phyloP scores from a whole-genome alignment of 2,888 invertebrate genomes.

The Scaptomyza tumidula region DNA sequence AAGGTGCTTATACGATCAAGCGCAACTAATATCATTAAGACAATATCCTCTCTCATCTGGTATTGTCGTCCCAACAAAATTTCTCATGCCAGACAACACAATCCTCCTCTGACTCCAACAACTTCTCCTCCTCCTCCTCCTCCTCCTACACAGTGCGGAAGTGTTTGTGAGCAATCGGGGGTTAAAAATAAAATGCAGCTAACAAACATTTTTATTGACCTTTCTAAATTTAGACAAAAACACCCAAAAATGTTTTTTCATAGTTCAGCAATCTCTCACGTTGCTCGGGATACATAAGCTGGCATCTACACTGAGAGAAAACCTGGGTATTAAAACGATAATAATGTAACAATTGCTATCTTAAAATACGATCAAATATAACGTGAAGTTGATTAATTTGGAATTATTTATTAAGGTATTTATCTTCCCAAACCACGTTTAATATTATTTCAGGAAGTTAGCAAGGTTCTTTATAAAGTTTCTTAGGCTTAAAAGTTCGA shows the following conservation, averaged over 20 bases:
- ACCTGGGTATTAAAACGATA: no score
- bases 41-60: conserved; percentile 57
- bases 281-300: conserved; percentile 11
- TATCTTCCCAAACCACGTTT: no score
- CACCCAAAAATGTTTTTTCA: conserved; percentile 49
- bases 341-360: no score
- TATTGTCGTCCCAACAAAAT: conserved; percentile 11
- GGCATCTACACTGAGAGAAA: conserved; percentile 7
- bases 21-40: conserved; percentile 73
- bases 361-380: no score
- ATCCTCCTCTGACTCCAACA: background rate
- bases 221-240: conserved; percentile 69
- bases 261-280: conserved; percentile 60
- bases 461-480: no score
- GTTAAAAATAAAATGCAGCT: conserved; percentile 65
- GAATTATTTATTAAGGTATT: no score
- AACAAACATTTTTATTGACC: conserved; percentile 70
- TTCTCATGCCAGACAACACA: conserved; percentile 15
- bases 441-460: no score
- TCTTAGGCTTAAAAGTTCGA: no score
- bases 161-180: conserved; percentile 55
- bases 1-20: conserved; percentile 41
- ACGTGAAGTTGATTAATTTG: no score
- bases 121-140: conserved; percentile 10
- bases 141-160: conserved; percentile 57